Evolutionary conservation across 1,140 invertebrate genomes (phyloP).

Genomic region (Meloidogyne exigua): DNA sequence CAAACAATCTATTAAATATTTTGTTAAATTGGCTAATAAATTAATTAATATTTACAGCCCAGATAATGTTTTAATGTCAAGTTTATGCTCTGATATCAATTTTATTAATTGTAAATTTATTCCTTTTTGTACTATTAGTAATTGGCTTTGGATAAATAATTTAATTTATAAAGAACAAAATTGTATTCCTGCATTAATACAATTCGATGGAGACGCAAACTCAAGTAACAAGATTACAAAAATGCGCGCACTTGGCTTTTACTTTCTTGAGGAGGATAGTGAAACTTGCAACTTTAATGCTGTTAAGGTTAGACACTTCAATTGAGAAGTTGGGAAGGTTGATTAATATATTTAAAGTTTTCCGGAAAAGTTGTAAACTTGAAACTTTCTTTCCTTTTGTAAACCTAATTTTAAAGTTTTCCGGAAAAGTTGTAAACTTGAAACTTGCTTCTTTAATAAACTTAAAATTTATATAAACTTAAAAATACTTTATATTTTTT

Average conservation of each 20-base stretch:
- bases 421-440: too few relatives aligned
- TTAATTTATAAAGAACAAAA: constrained; percentile 5
- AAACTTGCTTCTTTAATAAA: too few relatives aligned
- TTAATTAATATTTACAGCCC: constrained; percentile 33
- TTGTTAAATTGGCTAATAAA: constrained; percentile 31
- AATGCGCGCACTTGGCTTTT: constrained; percentile 57
- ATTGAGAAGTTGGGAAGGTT: neutral
- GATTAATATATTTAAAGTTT: neutral
- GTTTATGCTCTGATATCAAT: neutral
- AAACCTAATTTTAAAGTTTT: too few relatives aligned
- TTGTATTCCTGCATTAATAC: constrained; percentile 46
- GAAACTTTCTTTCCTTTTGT: too few relatives aligned
- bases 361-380: too few relatives aligned
- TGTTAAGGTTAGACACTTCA: constrained; percentile 31
- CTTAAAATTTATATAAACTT: too few relatives aligned
- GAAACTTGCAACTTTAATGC: constrained; percentile 47
- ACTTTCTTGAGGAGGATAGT: constrained; percentile 50
- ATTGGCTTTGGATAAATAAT: constrained; percentile 60
- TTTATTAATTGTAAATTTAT: neutral
- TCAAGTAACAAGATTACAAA: constrained; percentile 55
- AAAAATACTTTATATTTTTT: too few relatives aligned
- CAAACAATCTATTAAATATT: constrained; percentile 23
- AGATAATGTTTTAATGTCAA: constrained; percentile 28
- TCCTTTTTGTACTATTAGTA: constrained; percentile 53
- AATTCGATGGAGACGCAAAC: constrained; percentile 60